Base-by-base conservation (phyloP, 2,797 vertebrate species). In the Crypturellus tataupa region DNA sequence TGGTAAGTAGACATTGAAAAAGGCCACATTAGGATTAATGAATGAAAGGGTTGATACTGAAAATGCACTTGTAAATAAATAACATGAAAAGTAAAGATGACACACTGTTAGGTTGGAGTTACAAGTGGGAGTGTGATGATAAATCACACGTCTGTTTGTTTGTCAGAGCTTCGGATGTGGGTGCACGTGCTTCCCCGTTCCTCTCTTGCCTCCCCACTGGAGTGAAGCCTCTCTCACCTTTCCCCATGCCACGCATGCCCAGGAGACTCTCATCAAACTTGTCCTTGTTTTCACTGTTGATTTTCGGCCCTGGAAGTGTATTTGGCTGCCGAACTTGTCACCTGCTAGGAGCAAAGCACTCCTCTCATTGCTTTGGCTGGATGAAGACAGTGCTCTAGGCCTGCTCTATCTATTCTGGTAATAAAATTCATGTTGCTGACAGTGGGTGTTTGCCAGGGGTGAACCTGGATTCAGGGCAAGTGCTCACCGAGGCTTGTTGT, bases 1-100 rank as follows among this genome's bases (percentile, higher is more conserved):
- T 98, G 98, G 98, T 98, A 98, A 98, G 97, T 97, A 98, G 98
- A 97, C 97, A 89, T 96, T 96, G 98, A 97, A 97, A 98, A 98
- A 98, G 97, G 98, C 97, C 98, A 97, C 97, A 98, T 98, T 98
- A 98, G 97, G 97, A 98, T 98, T 98, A 98, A 98, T 98, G 98
- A 98, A 98, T 97, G 98, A 98, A 98, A 96, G 97, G 97, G 96
- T 97, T 97, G 97, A 96, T 97, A 97, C 96, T 97, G 96, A 97
- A 97, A 97, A 98, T 96, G 97, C 97, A 97, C 97, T 98, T 98
- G 98, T 98, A 98, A 98, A 98, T 98, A 98, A 98, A 98, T 97
- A 98, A 97, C 97, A 95, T 72, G 95, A 95, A 93, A 98, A 97
- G 97, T 95, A 97, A 97, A 97, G 97, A 98, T 97, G 98, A 97